Percentiles rank a stretch among this genome's conserved stretches.
These are phyloP conservation scores for Synanthedon vespiformis DNA, from an alignment of 2,888 invertebrate species.

Conservation along the genomic window DNA sequence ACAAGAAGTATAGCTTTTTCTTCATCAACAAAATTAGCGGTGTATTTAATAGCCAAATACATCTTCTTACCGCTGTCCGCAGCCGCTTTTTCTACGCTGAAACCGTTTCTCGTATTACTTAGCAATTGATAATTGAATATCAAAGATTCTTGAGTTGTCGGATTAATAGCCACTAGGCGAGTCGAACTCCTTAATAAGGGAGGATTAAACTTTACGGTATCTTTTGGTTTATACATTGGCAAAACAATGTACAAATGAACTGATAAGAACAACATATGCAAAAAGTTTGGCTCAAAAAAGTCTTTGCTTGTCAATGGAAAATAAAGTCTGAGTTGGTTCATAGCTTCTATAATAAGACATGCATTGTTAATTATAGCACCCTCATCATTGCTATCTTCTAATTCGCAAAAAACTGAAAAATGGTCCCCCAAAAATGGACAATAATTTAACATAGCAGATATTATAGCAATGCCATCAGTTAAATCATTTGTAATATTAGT, in stretches of 20 bases:
- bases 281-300: slow-evolving; percentile 62
- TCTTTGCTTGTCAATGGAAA: slow-evolving; percentile 65
- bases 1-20: slow-evolving; percentile 42
- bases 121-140: slow-evolving; percentile 39
- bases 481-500: slow-evolving; percentile 64
- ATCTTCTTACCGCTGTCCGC: slow-evolving; percentile 48
- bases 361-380: slow-evolving; percentile 67
- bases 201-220: slow-evolving; percentile 50
- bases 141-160: slow-evolving; percentile 48
- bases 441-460: slow-evolving; percentile 63
- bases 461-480: slow-evolving; percentile 67
- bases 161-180: slow-evolving; percentile 43
- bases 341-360: slow-evolving; percentile 62
- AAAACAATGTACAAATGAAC: slow-evolving; percentile 67
- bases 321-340: slow-evolving; percentile 65
- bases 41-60: slow-evolving; percentile 42
- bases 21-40: slow-evolving; percentile 43
- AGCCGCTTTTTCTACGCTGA: slow-evolving; percentile 44
- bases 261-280: slow-evolving; percentile 72
- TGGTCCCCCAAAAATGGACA: slow-evolving; percentile 69
- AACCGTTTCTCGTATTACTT: slow-evolving; percentile 38
- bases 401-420: slow-evolving; percentile 54
- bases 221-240: slow-evolving; percentile 61
- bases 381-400: slow-evolving; percentile 40
- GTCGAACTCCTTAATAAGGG: slow-evolving; percentile 50